Base-by-base conservation (phyloP, 2,113 vertebrate species). In the Lynx canadensis region DNA sequence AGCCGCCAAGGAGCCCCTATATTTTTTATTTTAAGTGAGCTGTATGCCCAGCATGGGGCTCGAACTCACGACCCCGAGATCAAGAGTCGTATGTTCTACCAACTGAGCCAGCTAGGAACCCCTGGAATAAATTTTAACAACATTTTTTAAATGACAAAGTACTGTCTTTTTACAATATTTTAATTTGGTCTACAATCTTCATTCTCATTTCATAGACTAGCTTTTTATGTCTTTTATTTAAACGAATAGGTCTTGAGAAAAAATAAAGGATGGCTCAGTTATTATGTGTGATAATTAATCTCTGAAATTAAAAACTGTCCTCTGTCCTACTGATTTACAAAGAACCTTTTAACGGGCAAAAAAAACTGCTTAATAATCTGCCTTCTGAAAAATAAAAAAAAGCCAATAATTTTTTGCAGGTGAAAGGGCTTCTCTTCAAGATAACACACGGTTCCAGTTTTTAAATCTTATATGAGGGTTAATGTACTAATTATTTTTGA, bases 251-350 rank as follows among this genome's bases (percentile, higher is more conserved):
- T 88, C 80, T 93, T 45, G 69, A 86, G 25, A 19, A 86, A 85
- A 94, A 74, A 95, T 38, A 74, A 83, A 92, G 60, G 92, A 94
- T 85, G 78, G 23, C 29, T 94, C 81, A 57, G 91, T 97, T 95
- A 93, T 86, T 96, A 73, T 12, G 27, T 19, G n/a, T 68, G 92
- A 95, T 94, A 93, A 97, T 96, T 97, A 95, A 98, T 91, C 89
- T 96, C 94, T 88, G 48, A 97, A 97, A 97, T 98, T 92, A 97
- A 95, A 97, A 96, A 86, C 91, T 52, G 90, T 88, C 48, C 52
- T 93, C 68, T 90, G 63, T 90, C 94, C 81, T 57, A 83, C 65
- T 93, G 96, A 97, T 96, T 98, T 97, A 95, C 96, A 97, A 91
- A 96, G 78, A 94, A 50, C 9, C 14, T 45, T 25, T 93, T 94